Conservation (phyloP, 1,140 invertebrate genomes). For the Nephila pilipes region DNA sequence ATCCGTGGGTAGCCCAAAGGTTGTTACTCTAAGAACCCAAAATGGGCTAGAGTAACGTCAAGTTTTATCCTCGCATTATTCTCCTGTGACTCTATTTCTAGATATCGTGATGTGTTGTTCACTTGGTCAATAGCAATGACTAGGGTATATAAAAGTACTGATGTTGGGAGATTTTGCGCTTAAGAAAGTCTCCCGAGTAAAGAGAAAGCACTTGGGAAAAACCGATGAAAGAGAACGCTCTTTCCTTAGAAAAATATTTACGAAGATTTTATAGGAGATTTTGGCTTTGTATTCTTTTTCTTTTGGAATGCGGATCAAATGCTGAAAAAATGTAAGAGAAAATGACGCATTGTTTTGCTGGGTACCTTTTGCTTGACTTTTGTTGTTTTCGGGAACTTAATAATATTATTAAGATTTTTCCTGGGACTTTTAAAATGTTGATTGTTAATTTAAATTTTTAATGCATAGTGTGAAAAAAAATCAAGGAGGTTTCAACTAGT, state of each 20-base stretch:
- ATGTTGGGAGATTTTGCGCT: constrained; percentile 31
- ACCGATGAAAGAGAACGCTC: constrained; percentile 15
- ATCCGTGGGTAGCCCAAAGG: constrained; percentile 25
- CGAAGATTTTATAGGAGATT: constrained; percentile 30
- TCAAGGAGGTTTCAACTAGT: no score
- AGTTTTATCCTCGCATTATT: constrained; percentile 30
- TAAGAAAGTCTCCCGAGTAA: constrained; percentile 14
- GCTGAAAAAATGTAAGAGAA: background rate
- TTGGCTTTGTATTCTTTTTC: background rate
- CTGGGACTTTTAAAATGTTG: no score
- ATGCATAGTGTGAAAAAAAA: no score
- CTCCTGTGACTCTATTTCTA: constrained; percentile 24
- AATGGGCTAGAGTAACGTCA: constrained; percentile 7
- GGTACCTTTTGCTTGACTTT: background rate
- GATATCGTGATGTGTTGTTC: constrained; percentile 35
- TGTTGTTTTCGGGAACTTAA: background rate
- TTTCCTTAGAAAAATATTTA: constrained; percentile 26
- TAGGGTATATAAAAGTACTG: constrained; percentile 19
- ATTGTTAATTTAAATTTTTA: no score
- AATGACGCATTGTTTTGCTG: background rate
- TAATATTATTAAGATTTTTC: background rate
- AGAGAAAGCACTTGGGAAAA: constrained; percentile 35
- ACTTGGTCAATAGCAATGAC: constrained; percentile 27
- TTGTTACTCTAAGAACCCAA: constrained; percentile 34
- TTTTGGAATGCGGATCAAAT: background rate